phyloP scores from a whole-genome alignment of 2,888 invertebrate species.

The Actias luna region DNA sequence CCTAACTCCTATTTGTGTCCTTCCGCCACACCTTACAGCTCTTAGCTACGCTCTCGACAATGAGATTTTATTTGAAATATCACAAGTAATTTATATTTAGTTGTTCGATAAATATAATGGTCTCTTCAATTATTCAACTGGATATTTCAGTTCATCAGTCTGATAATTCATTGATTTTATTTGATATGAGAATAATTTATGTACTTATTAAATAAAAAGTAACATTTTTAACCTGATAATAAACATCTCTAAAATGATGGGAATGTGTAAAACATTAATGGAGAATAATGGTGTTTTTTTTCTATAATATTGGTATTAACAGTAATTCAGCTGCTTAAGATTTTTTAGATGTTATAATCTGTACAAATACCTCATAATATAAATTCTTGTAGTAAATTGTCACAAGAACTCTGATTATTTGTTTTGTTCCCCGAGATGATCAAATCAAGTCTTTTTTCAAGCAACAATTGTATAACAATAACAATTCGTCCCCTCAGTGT shows the following conservation, averaged over 20 bases:
- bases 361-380: not conserved
- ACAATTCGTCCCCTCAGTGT: too few species aligned
- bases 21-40: not conserved
- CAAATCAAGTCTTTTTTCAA: too few species aligned
- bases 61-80: not conserved
- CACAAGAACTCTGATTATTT: not conserved
- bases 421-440: not conserved
- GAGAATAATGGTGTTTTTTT: not conserved
- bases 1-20: too few species aligned
- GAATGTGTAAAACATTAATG: too few species aligned
- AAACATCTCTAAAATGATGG: too few species aligned
- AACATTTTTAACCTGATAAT: too few species aligned
- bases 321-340: not conserved
- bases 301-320: not conserved
- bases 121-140: not conserved
- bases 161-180: not conserved
- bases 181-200: not conserved
- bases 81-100: constrained; percentile 4
- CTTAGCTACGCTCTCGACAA: not conserved
- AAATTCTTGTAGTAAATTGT: not conserved
- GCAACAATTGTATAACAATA: too few species aligned
- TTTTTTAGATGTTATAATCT: not conserved
- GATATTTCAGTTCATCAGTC: not conserved
- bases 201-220: not conserved
- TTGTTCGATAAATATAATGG: not conserved